These are phyloP conservation scores for Agriotes lineatus DNA, from an alignment of 2,888 invertebrate genomes.

Conservation along the genomic window DNA sequence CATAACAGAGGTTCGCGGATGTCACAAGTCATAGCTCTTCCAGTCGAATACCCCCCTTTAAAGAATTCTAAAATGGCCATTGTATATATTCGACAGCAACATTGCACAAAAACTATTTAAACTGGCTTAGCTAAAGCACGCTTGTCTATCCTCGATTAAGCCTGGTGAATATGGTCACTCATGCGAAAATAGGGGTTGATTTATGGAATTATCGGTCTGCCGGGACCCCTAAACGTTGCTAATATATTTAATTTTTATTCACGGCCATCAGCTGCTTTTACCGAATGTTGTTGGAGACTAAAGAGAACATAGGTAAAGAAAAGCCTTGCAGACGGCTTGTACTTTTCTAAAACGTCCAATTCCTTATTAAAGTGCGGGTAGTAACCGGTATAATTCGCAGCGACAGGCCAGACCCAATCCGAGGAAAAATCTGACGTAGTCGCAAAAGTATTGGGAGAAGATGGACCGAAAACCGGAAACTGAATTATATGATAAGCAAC, in stretches of 20 bases:
- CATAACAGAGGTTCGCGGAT: slow-evolving; percentile 18
- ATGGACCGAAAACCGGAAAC: slow-evolving; percentile 29
- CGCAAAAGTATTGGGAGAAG: not conserved
- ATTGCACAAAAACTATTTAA: slow-evolving; percentile 45
- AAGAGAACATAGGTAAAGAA: not conserved
- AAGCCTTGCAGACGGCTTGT: not conserved
- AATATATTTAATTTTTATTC: slow-evolving; percentile 32
- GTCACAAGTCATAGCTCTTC: slow-evolving; percentile 31
- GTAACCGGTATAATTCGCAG: too few relatives aligned
- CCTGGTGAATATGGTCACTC: slow-evolving; percentile 40
- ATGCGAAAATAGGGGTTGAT: slow-evolving; percentile 44
- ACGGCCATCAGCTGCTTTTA: slow-evolving; percentile 1
- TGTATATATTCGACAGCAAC: slow-evolving; percentile 35
- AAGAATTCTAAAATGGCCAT: slow-evolving; percentile 34
- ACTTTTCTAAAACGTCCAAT: not conserved
- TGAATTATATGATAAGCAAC: slow-evolving; percentile 37
- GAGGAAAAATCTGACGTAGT: not conserved
- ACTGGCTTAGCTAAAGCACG: slow-evolving; percentile 40
- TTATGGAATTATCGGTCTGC: slow-evolving; percentile 45
- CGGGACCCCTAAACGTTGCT: slow-evolving; percentile 43
- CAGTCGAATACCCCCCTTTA: slow-evolving; percentile 37
- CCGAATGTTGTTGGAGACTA: too few relatives aligned
- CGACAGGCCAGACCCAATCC: too few relatives aligned
- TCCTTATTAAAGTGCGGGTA: too few relatives aligned
- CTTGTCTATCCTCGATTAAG: slow-evolving; percentile 41